phyloP scores from a whole-genome alignment of 2,113 vertebrate genomes.

The Pseudolaguvia tuberculata region DNA sequence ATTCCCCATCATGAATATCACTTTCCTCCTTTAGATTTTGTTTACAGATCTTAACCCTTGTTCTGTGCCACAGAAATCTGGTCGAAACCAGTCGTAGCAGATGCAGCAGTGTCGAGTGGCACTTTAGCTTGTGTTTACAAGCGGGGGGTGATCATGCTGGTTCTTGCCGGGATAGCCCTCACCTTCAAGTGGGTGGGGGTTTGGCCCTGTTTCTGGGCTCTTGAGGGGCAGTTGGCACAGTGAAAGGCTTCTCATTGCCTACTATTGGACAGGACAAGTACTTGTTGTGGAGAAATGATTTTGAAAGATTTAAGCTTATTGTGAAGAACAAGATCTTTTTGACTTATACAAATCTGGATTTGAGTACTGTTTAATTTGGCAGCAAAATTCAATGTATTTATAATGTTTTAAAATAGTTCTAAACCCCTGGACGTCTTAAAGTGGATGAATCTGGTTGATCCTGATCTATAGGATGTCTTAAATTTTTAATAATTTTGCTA shows the following conservation, averaged over 20 bases:
- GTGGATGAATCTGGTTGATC: background rate
- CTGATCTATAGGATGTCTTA: background rate
- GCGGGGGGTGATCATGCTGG: background rate
- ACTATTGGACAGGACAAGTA: too few relatives aligned
- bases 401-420: background rate
- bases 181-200: background rate
- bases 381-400: background rate
- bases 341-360: background rate
- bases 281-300: too few relatives aligned
- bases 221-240: background rate
- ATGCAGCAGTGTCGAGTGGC: background rate
- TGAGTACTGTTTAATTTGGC: background rate
- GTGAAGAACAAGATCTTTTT: background rate
- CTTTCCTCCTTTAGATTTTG: constrained; percentile 45
- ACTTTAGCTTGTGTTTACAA: background rate
- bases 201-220: background rate
- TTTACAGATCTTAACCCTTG: background rate
- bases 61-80: background rate
- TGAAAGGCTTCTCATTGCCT: background rate
- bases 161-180: background rate
- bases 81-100: constrained; percentile 6
- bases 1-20: background rate
- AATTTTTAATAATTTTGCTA: too few relatives aligned
- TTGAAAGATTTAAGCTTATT: background rate
- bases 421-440: background rate